These are phyloP conservation scores for Eclectus roratus DNA, from an alignment of 2,113 vertebrate genomes.

Conservation along the genomic window DNA sequence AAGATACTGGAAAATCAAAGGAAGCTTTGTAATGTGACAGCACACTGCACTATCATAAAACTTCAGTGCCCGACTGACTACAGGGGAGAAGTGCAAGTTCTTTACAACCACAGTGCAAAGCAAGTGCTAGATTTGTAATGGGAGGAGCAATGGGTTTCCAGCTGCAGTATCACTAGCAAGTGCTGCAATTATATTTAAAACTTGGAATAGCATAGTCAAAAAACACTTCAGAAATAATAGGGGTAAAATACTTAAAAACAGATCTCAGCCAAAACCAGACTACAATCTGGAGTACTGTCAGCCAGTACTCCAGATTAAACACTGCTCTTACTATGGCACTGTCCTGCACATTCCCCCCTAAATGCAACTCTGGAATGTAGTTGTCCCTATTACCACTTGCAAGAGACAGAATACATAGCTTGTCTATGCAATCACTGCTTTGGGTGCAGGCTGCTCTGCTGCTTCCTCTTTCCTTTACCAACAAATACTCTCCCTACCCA, in stretches of 20 bases:
- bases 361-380: background rate
- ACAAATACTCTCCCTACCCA: background rate
- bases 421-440: background rate
- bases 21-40: background rate
- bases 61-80: background rate
- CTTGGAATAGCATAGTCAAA: background rate
- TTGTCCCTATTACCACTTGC: background rate
- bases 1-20: background rate
- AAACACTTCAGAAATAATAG: background rate
- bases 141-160: background rate
- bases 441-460: background rate
- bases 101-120: background rate
- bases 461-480: background rate
- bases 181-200: background rate
- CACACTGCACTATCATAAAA: background rate
- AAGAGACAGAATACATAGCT: background rate
- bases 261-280: background rate
- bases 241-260: background rate
- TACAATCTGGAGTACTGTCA: background rate
- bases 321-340: background rate
- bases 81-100: background rate
- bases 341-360: background rate
- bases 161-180: background rate
- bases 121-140: background rate
- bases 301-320: background rate